These are phyloP conservation scores for Anisognathus igniventris DNA, from an alignment of 2,797 vertebrate species.

Conservation along the genomic window DNA sequence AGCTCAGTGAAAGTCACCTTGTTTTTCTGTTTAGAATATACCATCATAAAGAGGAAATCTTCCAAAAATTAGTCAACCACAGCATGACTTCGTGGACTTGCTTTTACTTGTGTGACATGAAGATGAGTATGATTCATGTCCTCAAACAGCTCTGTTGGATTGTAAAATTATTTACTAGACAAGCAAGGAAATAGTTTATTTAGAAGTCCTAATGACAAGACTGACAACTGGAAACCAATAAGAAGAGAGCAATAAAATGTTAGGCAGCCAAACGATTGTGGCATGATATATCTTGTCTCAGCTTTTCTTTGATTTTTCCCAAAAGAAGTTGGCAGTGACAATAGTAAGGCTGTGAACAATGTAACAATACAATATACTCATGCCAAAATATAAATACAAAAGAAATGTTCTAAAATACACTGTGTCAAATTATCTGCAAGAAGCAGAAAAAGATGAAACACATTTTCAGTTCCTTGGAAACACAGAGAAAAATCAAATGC, in stretches of 20 bases:
- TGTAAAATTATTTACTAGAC: neutral
- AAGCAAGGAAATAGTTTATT: neutral
- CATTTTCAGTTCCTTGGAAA: conserved; percentile 38
- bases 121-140: neutral
- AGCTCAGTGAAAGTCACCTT: neutral
- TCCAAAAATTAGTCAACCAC: neutral
- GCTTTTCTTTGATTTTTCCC: conserved; percentile 68
- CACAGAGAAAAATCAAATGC: conserved; percentile 42
- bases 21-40: conserved; percentile 20
- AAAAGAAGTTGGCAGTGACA: conserved; percentile 61
- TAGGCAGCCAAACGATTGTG: conserved; percentile 37
- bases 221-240: neutral
- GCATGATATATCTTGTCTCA: conserved; percentile 59
- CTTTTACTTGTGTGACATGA: conserved; percentile 38
- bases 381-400: conserved; percentile 71
- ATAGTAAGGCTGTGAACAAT: conserved; percentile 63
- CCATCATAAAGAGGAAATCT: neutral
- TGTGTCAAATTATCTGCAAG: conserved; percentile 64
- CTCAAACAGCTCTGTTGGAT: neutral
- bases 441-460: conserved; percentile 48
- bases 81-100: neutral
- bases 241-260: neutral
- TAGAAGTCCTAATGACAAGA: neutral
- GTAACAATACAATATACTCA: neutral
- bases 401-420: conserved; percentile 55